Conservation (phyloP, 2,113 vertebrate species). For the Glaucomys volans region DNA sequence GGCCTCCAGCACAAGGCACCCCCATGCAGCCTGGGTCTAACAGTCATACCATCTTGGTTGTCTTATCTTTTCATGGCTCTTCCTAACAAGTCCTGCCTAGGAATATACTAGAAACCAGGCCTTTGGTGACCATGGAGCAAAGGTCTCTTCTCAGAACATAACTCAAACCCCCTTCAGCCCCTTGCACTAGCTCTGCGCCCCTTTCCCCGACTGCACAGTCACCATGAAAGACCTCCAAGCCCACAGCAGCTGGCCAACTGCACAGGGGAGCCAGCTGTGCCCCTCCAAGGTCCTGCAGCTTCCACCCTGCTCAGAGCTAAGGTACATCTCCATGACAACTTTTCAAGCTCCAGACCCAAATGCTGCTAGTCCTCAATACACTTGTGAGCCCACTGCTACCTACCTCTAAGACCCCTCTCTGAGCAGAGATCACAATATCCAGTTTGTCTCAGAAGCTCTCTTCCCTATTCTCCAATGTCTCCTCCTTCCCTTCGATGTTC, state of each 20-base stretch:
- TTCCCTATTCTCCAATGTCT: not conserved
- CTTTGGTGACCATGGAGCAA: too few relatives aligned
- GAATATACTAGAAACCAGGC: not conserved
- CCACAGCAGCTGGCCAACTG: not conserved
- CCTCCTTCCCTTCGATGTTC: not conserved
- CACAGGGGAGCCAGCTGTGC: not conserved
- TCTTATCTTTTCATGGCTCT: not conserved
- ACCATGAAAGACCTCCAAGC: not conserved
- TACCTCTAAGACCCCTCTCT: not conserved
- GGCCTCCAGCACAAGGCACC: not conserved
- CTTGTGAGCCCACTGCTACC: not conserved
- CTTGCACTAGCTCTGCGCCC: not conserved
- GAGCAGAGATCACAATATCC: not conserved
- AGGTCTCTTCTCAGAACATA: not conserved
- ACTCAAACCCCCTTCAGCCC: not conserved
- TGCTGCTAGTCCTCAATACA: not conserved
- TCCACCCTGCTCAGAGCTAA: not conserved
- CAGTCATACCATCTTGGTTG: not conserved
- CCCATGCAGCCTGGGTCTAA: not conserved
- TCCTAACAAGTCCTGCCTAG: not conserved
- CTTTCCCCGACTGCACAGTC: not conserved
- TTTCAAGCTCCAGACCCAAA: not conserved
- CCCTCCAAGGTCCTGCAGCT: not conserved
- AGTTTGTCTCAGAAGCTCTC: not conserved
- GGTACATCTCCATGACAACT: not conserved